phyloP scores from a whole-genome alignment of 1,140 invertebrate genomes.

The Pseudachorutes palmiensis region DNA sequence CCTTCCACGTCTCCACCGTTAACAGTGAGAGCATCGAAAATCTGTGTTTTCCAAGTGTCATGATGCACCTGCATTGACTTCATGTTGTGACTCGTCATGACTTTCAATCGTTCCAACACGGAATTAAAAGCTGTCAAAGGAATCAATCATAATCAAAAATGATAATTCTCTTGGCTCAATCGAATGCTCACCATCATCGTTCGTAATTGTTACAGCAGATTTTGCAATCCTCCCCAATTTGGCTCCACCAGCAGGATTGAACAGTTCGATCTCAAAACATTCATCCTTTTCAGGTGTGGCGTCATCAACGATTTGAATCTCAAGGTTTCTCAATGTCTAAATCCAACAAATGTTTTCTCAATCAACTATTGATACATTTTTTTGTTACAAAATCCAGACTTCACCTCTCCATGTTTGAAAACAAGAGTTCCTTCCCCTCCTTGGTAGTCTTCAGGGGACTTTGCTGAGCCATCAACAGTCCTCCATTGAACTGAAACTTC shows the following conservation, averaged over 20 bases:
- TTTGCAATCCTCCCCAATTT: conserved; percentile 50
- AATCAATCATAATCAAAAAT: conserved; percentile 21
- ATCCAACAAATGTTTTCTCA: not conserved
- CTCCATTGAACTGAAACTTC: conserved; percentile 50
- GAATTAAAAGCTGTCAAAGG: conserved; percentile 51
- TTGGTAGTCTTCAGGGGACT: conserved; percentile 49
- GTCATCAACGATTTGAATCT: conserved; percentile 56
- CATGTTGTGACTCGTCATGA: conserved; percentile 52
- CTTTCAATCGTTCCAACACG: conserved; percentile 51
- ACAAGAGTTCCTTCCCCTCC: conserved; percentile 49
- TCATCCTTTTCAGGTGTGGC: conserved; percentile 58
- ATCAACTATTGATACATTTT: not conserved
- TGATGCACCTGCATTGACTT: conserved; percentile 51
- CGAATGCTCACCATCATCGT: conserved; percentile 52
- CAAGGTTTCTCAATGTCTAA: conserved; percentile 45
- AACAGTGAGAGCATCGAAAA: conserved; percentile 55
- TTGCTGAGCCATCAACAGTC: conserved; percentile 51
- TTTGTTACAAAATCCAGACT: conserved; percentile 9
- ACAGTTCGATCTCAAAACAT: conserved; percentile 55
- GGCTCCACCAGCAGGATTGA: conserved; percentile 50
- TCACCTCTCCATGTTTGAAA: conserved; percentile 55
- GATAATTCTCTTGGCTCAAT: conserved; percentile 8
- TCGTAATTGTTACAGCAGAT: conserved; percentile 58
- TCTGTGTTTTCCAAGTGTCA: conserved; percentile 52
- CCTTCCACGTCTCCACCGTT: conserved; percentile 57